phyloP scores from a whole-genome alignment of 2,113 vertebrate genomes.

The Xyrauchen texanus region DNA sequence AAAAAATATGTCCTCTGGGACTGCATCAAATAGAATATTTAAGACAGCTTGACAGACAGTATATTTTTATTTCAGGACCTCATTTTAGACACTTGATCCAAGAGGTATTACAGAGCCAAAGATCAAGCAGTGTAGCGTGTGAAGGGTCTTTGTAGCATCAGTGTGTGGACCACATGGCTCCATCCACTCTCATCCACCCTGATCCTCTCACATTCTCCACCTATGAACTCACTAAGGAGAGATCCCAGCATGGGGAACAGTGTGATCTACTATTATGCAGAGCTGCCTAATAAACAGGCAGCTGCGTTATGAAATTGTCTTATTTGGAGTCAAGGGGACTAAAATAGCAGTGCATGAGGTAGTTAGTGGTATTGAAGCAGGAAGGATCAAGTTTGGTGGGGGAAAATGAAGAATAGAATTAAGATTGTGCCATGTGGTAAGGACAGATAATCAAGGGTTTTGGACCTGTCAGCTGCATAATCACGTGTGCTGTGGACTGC shows the following conservation, averaged over 20 bases:
- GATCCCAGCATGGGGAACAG: constrained; percentile 46
- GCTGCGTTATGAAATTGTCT: constrained; percentile 58
- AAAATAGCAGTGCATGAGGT: constrained; percentile 50
- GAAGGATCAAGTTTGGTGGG: constrained; percentile 60
- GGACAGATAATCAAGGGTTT: constrained; percentile 67
- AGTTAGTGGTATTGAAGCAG: constrained; percentile 48
- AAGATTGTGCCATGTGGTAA: constrained; percentile 62
- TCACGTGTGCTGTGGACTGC: constrained; percentile 27
- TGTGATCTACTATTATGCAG: constrained; percentile 42
- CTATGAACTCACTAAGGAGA: constrained; percentile 51
- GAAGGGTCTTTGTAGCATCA: constrained; percentile 58
- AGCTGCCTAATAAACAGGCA: constrained; percentile 38
- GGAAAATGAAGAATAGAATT: background rate
- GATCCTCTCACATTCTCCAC: constrained; percentile 60
- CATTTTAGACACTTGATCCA: constrained; percentile 3
- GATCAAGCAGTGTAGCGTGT: background rate
- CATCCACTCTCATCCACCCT: constrained; percentile 53
- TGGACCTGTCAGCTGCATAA: constrained; percentile 70
- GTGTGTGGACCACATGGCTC: constrained; percentile 67
- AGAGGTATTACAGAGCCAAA: constrained; percentile 13
- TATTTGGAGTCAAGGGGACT: constrained; percentile 54
- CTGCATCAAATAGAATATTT: background rate
- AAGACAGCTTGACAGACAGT: background rate
- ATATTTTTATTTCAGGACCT: constrained; percentile 7
- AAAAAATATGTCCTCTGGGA: background rate